These are phyloP conservation scores for Heterotis niloticus DNA, from an alignment of 2,113 vertebrate genomes.

Conservation along the genomic window DNA sequence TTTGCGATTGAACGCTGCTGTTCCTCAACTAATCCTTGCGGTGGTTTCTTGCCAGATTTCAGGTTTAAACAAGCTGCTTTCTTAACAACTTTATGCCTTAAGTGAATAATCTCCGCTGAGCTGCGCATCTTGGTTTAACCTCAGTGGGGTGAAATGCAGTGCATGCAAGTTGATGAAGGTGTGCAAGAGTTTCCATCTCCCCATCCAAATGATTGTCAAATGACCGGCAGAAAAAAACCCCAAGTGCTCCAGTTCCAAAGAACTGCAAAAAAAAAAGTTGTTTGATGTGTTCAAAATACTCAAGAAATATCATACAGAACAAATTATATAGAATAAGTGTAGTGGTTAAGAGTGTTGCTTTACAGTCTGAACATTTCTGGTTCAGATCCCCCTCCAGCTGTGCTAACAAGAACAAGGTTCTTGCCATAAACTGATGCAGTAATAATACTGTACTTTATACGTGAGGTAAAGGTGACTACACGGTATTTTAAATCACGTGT, in stretches of 20 bases:
- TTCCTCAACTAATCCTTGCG: not conserved
- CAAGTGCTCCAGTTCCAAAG: not conserved
- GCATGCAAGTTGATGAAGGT: not conserved
- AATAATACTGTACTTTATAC: too few relatives aligned
- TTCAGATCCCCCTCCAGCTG: too few relatives aligned
- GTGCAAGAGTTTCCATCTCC: not conserved
- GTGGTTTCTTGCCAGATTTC: not conserved
- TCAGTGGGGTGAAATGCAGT: not conserved
- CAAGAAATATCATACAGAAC: too few relatives aligned
- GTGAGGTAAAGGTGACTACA: too few relatives aligned
- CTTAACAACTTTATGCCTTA: conserved; percentile 3
- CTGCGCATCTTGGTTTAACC: not conserved
- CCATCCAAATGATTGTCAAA: not conserved
- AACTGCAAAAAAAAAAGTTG: not conserved
- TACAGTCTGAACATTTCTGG: too few relatives aligned
- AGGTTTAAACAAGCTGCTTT: not conserved
- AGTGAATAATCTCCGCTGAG: not conserved
- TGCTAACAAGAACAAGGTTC: too few relatives aligned
- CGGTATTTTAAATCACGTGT: too few relatives aligned
- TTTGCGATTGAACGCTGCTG: not conserved
- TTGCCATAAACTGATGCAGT: too few relatives aligned
- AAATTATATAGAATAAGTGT: too few relatives aligned
- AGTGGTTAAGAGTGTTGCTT: too few relatives aligned
- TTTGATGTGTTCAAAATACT: too few relatives aligned
- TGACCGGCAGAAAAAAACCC: not conserved